Percentiles rank a stretch among this genome's conserved stretches.
phyloP scores from a whole-genome alignment of 2,888 invertebrate genomes.

The Zonitis immaculata region DNA sequence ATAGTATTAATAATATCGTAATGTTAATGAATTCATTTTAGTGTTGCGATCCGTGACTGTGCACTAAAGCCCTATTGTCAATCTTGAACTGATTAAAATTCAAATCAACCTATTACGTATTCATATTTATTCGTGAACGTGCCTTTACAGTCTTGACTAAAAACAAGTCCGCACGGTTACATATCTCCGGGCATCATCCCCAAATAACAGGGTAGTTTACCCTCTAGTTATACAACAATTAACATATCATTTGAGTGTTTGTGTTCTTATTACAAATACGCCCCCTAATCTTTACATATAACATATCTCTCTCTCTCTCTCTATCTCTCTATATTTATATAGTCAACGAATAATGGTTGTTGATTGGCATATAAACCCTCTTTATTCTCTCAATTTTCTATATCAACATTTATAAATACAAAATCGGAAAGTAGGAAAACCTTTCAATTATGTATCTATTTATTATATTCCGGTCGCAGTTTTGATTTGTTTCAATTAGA shows the following conservation, averaged over 20 bases:
- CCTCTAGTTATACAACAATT: conserved; percentile 44
- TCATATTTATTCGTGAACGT: conserved; percentile 45
- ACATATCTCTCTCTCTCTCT: too few species aligned
- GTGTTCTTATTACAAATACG: conserved; percentile 36
- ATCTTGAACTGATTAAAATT: conserved; percentile 36
- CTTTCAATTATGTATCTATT: conserved; percentile 41
- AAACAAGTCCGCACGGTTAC: conserved; percentile 40
- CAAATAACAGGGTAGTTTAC: conserved; percentile 36
- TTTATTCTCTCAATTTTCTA: not conserved
- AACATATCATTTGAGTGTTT: conserved; percentile 45
- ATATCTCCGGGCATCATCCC: conserved; percentile 32
- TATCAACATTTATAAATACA: conserved; percentile 1
- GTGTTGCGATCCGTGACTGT: conserved; percentile 28
- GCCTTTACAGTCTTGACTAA: conserved; percentile 40
- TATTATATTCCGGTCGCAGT: conserved; percentile 30
- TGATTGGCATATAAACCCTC: conserved; percentile 38
- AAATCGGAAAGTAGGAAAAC: conserved; percentile 29
- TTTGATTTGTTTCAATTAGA: conserved; percentile 36
- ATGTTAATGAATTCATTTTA: conserved; percentile 1
- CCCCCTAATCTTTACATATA: conserved; percentile 27
- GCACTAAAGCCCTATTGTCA: conserved; percentile 31
- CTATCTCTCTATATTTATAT: conserved; percentile 30
- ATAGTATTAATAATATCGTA: not conserved
- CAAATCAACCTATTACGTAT: conserved; percentile 41
- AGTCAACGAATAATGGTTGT: conserved; percentile 39